Evolutionary conservation across 2,797 vertebrate genomes (phyloP).

Genomic region (Rhinatrema bivittatum): DNA sequence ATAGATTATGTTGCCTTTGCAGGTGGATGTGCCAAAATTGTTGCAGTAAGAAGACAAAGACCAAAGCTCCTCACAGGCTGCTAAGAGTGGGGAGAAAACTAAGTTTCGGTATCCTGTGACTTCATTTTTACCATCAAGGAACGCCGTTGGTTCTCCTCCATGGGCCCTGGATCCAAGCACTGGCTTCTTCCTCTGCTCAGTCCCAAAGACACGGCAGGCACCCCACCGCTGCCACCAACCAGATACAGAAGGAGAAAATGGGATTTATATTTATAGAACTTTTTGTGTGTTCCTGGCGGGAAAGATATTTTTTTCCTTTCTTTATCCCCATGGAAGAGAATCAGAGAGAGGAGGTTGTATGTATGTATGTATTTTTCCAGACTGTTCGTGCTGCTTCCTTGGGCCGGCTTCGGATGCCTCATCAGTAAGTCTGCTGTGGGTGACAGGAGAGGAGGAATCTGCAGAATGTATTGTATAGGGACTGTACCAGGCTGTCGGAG

Average conservation of each 20-base stretch:
- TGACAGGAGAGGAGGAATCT: no score
- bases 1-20: conserved; percentile 8
- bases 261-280: conserved; percentile 22
- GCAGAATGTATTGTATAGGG: no score
- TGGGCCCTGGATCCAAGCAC: neutral
- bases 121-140: conserved; percentile 5
- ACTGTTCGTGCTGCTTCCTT: neutral
- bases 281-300: no score
- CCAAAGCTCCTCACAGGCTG: conserved; percentile 3
- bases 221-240: neutral
- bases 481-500: no score
- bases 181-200: neutral
- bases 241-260: neutral
- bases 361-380: neutral
- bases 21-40: conserved; percentile 66
- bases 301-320: conserved; percentile 18
- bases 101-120: conserved; percentile 5
- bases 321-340: rapidly evolving
- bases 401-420: neutral
- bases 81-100: conserved; percentile 8
- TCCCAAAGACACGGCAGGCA: neutral
- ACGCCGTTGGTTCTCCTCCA: conserved; percentile 4
- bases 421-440: no score
- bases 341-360: neutral
- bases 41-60: conserved; percentile 46